phyloP scores from a whole-genome alignment of 2,797 vertebrate genomes.

The Ara ararauna region DNA sequence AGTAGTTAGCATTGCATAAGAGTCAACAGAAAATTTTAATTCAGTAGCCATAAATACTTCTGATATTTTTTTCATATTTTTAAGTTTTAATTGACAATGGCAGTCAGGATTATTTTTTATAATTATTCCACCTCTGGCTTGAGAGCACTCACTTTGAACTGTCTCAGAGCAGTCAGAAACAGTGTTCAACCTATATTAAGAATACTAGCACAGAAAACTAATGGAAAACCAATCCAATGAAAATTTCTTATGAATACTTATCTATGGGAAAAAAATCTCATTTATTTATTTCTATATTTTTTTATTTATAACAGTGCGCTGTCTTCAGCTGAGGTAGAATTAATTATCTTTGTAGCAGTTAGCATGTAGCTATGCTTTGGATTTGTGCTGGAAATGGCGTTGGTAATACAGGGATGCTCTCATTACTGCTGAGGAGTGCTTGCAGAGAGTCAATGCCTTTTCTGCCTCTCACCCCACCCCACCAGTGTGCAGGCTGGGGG shows the following conservation, averaged over 20 bases:
- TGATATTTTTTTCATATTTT: slow-evolving; percentile 20
- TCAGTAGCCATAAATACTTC: background rate
- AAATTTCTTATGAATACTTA: background rate
- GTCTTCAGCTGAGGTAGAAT: background rate
- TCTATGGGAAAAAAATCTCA: background rate
- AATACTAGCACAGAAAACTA: background rate
- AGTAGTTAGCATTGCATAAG: background rate
- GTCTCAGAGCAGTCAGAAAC: slow-evolving; percentile 12
- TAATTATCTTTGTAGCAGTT: background rate
- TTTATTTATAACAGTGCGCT: background rate
- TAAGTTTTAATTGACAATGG: slow-evolving; percentile 28
- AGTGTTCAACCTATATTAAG: background rate
- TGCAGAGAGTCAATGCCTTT: background rate
- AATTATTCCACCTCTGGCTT: background rate
- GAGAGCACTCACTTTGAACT: slow-evolving; percentile 20
- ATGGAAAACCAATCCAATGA: slow-evolving; percentile 1
- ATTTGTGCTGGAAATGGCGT: background rate
- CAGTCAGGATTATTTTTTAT: background rate
- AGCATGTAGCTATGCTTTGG: background rate
- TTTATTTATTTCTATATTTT: background rate
- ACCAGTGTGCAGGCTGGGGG: background rate
- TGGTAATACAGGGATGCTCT: background rate
- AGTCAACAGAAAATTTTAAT: background rate
- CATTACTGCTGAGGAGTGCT: background rate
- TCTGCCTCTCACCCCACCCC: background rate